Evolutionary conservation across 2,888 invertebrate genomes (phyloP).

Genomic region (Pseudococcus viburni): DNA sequence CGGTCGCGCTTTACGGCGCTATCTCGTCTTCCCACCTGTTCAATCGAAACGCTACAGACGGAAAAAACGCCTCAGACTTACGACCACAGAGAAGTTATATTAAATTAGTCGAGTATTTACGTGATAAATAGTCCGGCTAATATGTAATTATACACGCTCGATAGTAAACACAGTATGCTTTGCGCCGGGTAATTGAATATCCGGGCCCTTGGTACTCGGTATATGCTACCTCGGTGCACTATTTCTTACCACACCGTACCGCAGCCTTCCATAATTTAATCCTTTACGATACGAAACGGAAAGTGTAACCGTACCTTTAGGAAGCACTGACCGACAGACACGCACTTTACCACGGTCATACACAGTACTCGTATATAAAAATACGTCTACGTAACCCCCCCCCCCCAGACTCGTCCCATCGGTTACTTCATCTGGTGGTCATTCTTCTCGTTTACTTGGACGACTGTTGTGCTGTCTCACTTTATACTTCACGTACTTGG

Average conservation of each 20-base stretch:
- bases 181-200: constrained; percentile 35
- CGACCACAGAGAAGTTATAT: neutral
- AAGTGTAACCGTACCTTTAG: constrained; percentile 28
- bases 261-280: neutral
- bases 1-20: neutral
- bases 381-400: neutral
- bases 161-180: constrained; percentile 34
- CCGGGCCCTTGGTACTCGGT: neutral
- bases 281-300: neutral
- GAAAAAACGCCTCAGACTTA: neutral
- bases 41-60: neutral
- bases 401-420: neutral
- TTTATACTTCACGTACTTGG: neutral
- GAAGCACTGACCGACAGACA: constrained; percentile 44
- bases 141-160: constrained; percentile 44
- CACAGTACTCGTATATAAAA: neutral
- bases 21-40: constrained; percentile 30
- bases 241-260: neutral
- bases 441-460: constrained; percentile 12
- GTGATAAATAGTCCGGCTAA: constrained; percentile 47
- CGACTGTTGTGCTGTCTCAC: neutral
- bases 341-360: constrained; percentile 25
- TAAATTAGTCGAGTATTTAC: constrained; percentile 41
- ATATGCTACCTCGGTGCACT: constrained; percentile 30
- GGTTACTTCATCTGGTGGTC: neutral